Conservation (phyloP, 1,140 invertebrate species). For the Drosophila obscura region DNA sequence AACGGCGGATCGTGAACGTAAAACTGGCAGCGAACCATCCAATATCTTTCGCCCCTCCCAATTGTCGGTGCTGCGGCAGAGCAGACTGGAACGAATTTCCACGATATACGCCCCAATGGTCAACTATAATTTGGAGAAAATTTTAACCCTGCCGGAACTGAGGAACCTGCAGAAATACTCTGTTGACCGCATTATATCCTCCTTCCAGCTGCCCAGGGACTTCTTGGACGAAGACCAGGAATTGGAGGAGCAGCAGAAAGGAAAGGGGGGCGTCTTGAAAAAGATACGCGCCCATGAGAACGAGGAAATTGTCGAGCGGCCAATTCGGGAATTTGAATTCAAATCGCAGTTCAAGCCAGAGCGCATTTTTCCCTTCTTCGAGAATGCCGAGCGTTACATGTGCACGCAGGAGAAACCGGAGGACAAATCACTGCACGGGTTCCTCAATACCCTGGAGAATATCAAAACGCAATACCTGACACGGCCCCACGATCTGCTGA, state of each 20-base stretch:
- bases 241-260: not conserved
- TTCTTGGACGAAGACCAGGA: slow-evolving; percentile 40
- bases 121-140: slow-evolving; percentile 41
- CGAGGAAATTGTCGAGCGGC: slow-evolving; percentile 15
- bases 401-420: not conserved
- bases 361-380: slow-evolving; percentile 56
- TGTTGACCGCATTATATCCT: slow-evolving; percentile 64
- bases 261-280: slow-evolving; percentile 7
- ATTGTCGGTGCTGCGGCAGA: slow-evolving; percentile 21
- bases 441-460: slow-evolving; percentile 47
- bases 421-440: slow-evolving; percentile 9
- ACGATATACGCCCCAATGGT: not conserved
- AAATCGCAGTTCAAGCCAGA: slow-evolving; percentile 52
- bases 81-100: rapidly evolving
- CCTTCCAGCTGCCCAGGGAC: slow-evolving; percentile 67
- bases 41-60: slow-evolving; percentile 63
- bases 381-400: not conserved
- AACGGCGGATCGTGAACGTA: rapidly evolving
- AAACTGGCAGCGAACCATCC: rapidly evolving
- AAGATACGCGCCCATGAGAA: not conserved
- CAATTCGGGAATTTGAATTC: slow-evolving; percentile 36
- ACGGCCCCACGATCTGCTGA: slow-evolving; percentile 2
- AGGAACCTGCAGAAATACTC: slow-evolving; percentile 38
- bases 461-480: slow-evolving; percentile 23
- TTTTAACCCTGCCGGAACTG: slow-evolving; percentile 32